Conservation (phyloP, 2,797 vertebrate species). For the Hozukius guyotensis region DNA sequence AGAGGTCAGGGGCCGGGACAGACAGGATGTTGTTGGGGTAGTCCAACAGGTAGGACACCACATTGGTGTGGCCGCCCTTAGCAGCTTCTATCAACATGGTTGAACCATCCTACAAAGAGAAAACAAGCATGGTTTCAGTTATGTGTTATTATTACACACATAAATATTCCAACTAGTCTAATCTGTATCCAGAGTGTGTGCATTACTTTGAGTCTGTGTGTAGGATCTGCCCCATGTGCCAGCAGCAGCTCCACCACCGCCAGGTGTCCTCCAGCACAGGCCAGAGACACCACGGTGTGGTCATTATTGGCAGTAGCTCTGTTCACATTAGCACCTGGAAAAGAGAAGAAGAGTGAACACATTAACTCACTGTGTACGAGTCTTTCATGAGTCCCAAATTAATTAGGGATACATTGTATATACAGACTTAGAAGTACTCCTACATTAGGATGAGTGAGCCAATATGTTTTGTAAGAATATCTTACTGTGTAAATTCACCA, state of each 20-base stretch:
- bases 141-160: neutral
- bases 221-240: constrained; percentile 97
- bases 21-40: constrained; percentile 98
- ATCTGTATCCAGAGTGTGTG: neutral
- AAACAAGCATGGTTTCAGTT: neutral
- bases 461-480: neutral
- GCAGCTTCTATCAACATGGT: constrained; percentile 99
- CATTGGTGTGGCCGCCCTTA: constrained; percentile 99
- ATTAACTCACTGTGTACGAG: neutral
- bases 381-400: neutral
- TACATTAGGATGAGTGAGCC: neutral
- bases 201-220: constrained; percentile 97
- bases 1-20: constrained; percentile 92
- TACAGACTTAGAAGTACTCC: neutral
- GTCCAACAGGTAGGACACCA: constrained; percentile 98
- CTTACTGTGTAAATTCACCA: neutral
- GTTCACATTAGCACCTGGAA: constrained; percentile 96
- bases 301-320: constrained; percentile 98
- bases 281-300: constrained; percentile 98
- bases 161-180: neutral
- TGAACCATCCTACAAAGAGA: constrained; percentile 90
- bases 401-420: neutral
- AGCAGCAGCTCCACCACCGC: constrained; percentile 97
- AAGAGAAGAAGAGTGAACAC: neutral
- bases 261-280: constrained; percentile 97